Conservation (phyloP, 2,113 vertebrate genomes). For the Piaya cayana region DNA sequence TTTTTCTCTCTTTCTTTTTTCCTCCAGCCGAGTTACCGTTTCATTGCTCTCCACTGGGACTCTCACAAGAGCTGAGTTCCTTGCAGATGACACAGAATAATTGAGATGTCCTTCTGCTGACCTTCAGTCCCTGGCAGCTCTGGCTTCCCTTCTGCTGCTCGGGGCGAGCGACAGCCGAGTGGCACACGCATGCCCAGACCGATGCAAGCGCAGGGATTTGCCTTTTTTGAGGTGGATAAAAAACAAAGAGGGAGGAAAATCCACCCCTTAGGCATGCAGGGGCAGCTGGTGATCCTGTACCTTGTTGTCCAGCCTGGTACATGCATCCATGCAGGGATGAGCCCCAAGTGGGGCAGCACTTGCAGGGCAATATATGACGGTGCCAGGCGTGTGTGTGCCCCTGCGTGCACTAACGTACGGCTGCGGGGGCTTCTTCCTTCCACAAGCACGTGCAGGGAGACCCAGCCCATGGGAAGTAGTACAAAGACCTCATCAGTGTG, state of each 20-base stretch:
- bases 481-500: rapidly evolving
- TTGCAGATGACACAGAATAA: conserved; percentile 74
- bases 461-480: rapidly evolving
- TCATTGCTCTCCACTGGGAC: conserved; percentile 61
- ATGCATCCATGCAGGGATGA: rapidly evolving
- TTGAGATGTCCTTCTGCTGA: conserved; percentile 77
- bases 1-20: conserved; percentile 18
- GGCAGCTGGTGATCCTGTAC: background rate
- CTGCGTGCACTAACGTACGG: rapidly evolving
- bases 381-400: rapidly evolving
- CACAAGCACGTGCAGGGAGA: background rate
- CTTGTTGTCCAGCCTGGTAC: background rate
- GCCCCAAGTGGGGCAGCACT: background rate
- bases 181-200: background rate
- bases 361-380: rapidly evolving
- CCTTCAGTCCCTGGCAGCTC: conserved; percentile 69
- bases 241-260: rapidly evolving
- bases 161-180: conserved; percentile 30
- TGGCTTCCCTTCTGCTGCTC: conserved; percentile 23
- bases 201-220: background rate
- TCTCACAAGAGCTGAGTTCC: conserved; percentile 57
- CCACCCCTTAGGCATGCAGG: rapidly evolving
- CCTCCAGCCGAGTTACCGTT: conserved; percentile 58
- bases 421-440: rapidly evolving
- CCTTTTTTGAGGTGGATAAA: no score